Evolutionary conservation across 2,797 vertebrate genomes (phyloP).

Genomic region (Manis pentadactyla): DNA sequence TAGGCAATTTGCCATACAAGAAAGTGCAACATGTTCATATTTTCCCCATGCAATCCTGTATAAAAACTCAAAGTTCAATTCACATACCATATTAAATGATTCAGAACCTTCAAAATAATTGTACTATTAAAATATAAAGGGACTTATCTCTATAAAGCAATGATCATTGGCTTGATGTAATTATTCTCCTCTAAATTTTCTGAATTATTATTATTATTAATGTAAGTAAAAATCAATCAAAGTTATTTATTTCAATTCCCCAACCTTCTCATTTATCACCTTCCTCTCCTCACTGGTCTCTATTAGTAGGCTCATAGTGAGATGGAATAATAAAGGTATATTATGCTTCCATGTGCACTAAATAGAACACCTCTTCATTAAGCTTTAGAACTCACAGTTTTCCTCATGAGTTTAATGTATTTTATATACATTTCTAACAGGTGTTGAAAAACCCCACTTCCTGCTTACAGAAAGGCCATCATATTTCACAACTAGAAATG

Average conservation of each 20-base stretch:
- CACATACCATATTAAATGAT: background rate
- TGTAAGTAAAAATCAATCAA: background rate
- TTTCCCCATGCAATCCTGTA: background rate
- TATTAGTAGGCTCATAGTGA: background rate
- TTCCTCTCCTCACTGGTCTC: background rate
- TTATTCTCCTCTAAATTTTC: background rate
- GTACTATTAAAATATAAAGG: background rate
- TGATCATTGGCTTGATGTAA: background rate
- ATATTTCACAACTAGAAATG: conserved; percentile 47
- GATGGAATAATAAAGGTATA: background rate
- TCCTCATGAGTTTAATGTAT: background rate
- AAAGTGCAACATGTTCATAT: background rate
- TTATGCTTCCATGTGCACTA: background rate
- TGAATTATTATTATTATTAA: background rate
- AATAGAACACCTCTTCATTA: background rate
- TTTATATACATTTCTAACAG: conserved; percentile 17
- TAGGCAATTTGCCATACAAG: background rate
- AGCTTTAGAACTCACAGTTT: background rate
- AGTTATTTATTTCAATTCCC: background rate
- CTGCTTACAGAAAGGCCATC: background rate
- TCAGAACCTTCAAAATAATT: background rate
- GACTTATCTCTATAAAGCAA: background rate
- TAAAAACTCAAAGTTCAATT: background rate
- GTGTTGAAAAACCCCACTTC: background rate
- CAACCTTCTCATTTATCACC: background rate